phyloP scores from a whole-genome alignment of 1,140 invertebrate genomes.

The Phortica variegata region DNA sequence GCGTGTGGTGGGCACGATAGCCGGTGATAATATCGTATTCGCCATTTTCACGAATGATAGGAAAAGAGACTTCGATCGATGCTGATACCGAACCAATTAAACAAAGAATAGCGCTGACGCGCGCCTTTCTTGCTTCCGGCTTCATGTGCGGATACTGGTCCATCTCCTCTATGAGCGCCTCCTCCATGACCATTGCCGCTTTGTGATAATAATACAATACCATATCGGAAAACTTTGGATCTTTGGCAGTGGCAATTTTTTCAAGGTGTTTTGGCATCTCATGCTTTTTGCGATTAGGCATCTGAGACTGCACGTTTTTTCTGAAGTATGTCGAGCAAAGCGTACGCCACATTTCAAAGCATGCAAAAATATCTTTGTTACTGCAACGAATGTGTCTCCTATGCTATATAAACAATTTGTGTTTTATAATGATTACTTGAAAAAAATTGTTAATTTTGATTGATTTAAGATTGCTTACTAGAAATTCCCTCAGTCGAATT shows the following conservation, averaged over 20 bases:
- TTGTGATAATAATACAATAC: slow-evolving; percentile 73
- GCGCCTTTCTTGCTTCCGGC: slow-evolving; percentile 65
- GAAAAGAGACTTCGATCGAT: slow-evolving; percentile 76
- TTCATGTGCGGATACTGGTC: slow-evolving; percentile 61
- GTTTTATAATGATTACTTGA: no score
- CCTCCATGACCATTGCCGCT: slow-evolving; percentile 66
- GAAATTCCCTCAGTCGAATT: neutral
- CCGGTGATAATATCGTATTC: slow-evolving; percentile 77
- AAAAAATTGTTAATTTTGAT: no score
- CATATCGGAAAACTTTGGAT: slow-evolving; percentile 71
- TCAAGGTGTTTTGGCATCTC: slow-evolving; percentile 65
- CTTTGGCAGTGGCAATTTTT: slow-evolving; percentile 62
- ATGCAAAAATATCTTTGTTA: no score
- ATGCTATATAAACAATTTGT: no score
- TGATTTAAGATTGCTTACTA: neutral
- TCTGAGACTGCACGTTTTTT: no score
- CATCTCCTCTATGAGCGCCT: slow-evolving; percentile 67
- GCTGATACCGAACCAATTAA: slow-evolving; percentile 75
- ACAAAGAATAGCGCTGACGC: slow-evolving; percentile 68
- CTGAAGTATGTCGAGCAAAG: no score
- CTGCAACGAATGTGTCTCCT: no score
- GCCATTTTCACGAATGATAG: slow-evolving; percentile 74
- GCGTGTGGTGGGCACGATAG: slow-evolving; percentile 82
- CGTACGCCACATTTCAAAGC: no score
- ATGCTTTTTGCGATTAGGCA: slow-evolving; percentile 50